A percentile compares a stretch with the other conserved stretches of the same genome.
Evolutionary conservation across 1,140 invertebrate species (phyloP).

Genomic region (Drosophila busckii): DNA sequence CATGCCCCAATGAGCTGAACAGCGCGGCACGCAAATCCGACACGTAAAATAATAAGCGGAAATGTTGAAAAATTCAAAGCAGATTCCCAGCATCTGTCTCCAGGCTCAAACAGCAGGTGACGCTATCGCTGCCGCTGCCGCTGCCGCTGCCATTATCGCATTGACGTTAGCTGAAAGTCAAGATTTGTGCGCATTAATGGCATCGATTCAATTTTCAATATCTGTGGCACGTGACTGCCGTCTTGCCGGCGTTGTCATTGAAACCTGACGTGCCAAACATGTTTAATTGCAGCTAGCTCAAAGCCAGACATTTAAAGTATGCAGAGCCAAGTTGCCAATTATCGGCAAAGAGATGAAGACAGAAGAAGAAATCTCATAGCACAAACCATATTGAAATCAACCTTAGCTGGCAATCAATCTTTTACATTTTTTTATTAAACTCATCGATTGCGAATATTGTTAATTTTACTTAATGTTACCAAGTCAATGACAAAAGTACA

Average conservation of each 20-base stretch:
- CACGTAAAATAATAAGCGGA: conserved; percentile 77
- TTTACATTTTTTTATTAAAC: no score
- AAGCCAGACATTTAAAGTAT: conserved; percentile 23
- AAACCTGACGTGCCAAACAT: conserved; percentile 69
- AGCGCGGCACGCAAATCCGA: conserved; percentile 65
- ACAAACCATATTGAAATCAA: no score
- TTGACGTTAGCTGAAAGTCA: conserved; percentile 66
- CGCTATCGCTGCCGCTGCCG: neutral
- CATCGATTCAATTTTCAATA: conserved; percentile 73
- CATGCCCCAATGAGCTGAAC: conserved; percentile 29
- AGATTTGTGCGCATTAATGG: conserved; percentile 73
- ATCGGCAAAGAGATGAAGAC: neutral
- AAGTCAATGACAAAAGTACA: neutral
- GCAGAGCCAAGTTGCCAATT: conserved; percentile 6
- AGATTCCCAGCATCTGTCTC: conserved; percentile 22
- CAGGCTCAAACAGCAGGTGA: no score
- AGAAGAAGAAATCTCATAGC: conserved; percentile 1
- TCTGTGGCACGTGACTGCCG: conserved; percentile 65
- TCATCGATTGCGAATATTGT: no score
- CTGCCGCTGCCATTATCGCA: conserved; percentile 54
- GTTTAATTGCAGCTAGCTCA: conserved; percentile 52
- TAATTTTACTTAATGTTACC: no score
- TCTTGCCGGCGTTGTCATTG: conserved; percentile 55
- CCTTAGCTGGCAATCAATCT: no score
- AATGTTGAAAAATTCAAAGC: conserved; percentile 77